Conservation (phyloP, 2,797 vertebrate species). For the Uromys caudimaculatus region DNA sequence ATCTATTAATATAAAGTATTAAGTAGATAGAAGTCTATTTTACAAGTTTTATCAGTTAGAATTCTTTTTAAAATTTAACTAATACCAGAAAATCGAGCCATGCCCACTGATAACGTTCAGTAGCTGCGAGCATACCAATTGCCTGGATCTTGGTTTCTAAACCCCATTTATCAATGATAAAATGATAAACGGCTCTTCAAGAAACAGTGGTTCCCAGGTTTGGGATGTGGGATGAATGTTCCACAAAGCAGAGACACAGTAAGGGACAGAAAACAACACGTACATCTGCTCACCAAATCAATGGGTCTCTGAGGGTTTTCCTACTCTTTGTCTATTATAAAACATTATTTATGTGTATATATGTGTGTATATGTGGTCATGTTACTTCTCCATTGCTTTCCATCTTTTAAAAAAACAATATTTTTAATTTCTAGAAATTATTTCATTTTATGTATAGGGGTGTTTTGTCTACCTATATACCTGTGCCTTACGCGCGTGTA, state of each 20-base stretch:
- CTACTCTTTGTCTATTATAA: slow-evolving; percentile 5
- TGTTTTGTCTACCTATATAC: background rate
- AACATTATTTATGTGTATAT: background rate
- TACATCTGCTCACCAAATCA: background rate
- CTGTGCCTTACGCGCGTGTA: background rate
- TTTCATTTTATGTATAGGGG: background rate
- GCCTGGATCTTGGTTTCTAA: slow-evolving; percentile 33
- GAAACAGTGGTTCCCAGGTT: slow-evolving; percentile 12
- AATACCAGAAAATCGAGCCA: slow-evolving; percentile 19
- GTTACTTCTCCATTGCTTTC: background rate
- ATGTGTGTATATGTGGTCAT: background rate
- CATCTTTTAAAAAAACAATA: background rate
- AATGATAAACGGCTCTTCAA: slow-evolving; percentile 5
- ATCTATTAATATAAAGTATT: background rate
- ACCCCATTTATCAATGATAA: slow-evolving; percentile 35
- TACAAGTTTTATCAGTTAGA: slow-evolving; percentile 9
- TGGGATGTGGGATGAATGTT: slow-evolving; percentile 10
- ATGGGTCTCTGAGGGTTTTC: slow-evolving; percentile 5
- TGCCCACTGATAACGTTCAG: background rate
- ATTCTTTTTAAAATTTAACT: slow-evolving; percentile 8
- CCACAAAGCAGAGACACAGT: slow-evolving; percentile 39
- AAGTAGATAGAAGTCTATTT: background rate
- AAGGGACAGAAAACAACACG: background rate
- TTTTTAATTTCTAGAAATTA: background rate
- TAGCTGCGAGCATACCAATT: background rate